Conservation (phyloP, 1,140 invertebrate species). For the Ectropis grisescens region DNA sequence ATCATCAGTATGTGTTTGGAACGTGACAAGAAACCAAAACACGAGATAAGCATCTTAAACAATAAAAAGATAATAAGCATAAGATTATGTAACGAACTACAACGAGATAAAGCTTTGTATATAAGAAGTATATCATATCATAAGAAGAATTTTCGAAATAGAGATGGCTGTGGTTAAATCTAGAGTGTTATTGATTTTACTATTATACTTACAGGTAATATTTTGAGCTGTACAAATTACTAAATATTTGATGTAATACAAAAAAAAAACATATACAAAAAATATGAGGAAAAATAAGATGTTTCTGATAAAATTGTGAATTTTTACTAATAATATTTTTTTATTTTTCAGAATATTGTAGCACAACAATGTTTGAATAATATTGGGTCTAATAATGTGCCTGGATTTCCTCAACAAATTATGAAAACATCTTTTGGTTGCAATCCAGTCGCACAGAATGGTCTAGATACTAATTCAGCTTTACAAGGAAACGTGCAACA, state of each 20-base stretch:
- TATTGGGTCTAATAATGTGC: too few relatives aligned
- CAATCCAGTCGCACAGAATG: too few relatives aligned
- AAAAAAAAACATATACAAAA: too few relatives aligned
- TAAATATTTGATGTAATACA: too few relatives aligned
- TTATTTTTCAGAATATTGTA: conserved; percentile 11
- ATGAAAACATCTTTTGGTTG: too few relatives aligned
- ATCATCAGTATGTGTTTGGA: too few relatives aligned
- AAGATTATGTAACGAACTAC: conserved; percentile 18
- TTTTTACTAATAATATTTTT: conserved; percentile 2
- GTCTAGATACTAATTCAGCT: too few relatives aligned
- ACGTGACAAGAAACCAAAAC: conserved; percentile 14
- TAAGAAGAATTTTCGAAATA: conserved; percentile 21
- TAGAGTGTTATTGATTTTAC: conserved; percentile 13
- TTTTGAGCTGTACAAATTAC: background rate
- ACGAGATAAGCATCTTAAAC: conserved; percentile 17
- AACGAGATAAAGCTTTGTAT: conserved; percentile 31
- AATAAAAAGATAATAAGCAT: conserved; percentile 15
- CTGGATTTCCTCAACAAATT: too few relatives aligned
- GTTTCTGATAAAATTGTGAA: conserved; percentile 1
- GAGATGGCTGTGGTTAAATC: conserved; percentile 27
- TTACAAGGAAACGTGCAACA: too few relatives aligned
- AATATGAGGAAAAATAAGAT: too few relatives aligned
- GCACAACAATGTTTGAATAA: conserved; percentile 18
- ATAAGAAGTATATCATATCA: conserved; percentile 20
- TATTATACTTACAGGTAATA: conserved; percentile 22